These are phyloP conservation scores for Dryadula phaetusa DNA, from an alignment of 2,888 invertebrate species.

Conservation along the genomic window DNA sequence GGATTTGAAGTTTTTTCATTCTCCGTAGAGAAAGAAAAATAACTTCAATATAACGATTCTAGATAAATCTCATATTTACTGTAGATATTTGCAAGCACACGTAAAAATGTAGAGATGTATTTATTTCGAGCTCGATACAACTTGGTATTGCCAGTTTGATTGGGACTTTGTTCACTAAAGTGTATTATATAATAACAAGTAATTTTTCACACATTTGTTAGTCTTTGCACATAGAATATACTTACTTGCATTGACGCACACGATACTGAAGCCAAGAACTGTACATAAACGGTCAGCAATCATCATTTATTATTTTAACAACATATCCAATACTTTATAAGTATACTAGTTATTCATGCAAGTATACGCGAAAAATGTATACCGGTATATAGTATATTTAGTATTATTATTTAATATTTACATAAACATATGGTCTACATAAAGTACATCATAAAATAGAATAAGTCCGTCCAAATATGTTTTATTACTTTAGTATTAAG, in stretches of 20 bases:
- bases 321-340: not conserved
- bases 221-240: not conserved
- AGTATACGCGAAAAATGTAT: not conserved
- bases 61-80: constrained; percentile 12
- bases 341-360: not conserved
- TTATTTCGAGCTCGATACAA: not conserved
- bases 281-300: not conserved
- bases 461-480: constrained; percentile 4
- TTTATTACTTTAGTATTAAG: constrained; percentile 1
- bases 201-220: not conserved
- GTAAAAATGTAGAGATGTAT: not conserved
- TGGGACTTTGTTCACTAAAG: not conserved
- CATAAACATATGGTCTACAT: too few relatives aligned
- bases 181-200: not conserved
- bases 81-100: not conserved
- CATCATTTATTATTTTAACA: not conserved
- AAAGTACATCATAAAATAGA: not conserved
- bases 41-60: constrained; percentile 23
- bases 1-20: constrained; percentile 41
- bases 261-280: not conserved
- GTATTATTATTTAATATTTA: too few relatives aligned
- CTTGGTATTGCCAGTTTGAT: not conserved
- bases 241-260: not conserved
- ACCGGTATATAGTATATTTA: too few relatives aligned
- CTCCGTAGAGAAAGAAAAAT: constrained; percentile 43